Evolutionary conservation across 2,888 invertebrate genomes (phyloP).

Genomic region (Rotaria macrura): DNA sequence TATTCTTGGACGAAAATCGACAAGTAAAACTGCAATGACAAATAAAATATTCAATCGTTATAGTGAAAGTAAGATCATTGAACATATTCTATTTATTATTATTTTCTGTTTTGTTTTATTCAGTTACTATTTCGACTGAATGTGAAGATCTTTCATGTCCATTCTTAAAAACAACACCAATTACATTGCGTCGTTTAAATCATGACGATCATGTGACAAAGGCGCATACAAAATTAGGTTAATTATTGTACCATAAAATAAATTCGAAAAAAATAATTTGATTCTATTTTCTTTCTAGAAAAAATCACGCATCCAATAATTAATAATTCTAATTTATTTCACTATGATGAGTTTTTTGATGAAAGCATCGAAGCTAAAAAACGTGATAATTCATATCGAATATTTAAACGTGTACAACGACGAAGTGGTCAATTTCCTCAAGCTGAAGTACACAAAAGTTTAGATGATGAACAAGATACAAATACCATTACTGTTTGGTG

Average conservation of each 20-base stretch:
- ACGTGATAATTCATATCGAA: constrained; percentile 80
- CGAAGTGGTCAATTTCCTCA: constrained; percentile 73
- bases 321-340: constrained; percentile 37
- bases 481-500: constrained; percentile 93
- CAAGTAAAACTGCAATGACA: background rate
- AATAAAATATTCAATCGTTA: background rate
- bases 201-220: background rate
- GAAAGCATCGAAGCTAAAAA: constrained; percentile 82
- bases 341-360: constrained; percentile 76
- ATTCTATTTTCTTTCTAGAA: background rate
- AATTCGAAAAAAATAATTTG: background rate
- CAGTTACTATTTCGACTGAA: background rate
- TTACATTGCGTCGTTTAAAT: background rate
- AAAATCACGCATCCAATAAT: background rate
- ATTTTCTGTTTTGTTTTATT: background rate
- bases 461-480: constrained; percentile 55
- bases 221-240: background rate
- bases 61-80: background rate
- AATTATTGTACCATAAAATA: background rate
- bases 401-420: constrained; percentile 80
- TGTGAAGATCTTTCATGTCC: constrained; percentile 5
- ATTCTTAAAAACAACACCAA: background rate
- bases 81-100: no score
- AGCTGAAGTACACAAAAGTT: constrained; percentile 64
- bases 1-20: background rate